A percentile compares a stretch with the other conserved stretches of the same genome.
Evolutionary conservation across 35 echinoderm and acorn worm species (phyloP).

Genomic region (Amphiura filiformis): DNA sequence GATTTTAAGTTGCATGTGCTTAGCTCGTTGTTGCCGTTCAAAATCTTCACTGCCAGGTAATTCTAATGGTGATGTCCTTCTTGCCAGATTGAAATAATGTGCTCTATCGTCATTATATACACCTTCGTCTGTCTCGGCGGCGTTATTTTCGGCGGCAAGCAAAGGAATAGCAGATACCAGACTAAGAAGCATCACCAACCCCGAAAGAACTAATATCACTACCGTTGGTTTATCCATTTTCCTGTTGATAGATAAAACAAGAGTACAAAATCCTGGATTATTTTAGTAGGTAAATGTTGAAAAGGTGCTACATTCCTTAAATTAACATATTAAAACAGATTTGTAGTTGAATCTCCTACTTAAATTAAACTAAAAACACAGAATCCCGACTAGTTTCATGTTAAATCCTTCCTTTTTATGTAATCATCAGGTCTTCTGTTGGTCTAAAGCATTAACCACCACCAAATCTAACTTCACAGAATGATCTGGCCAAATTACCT

Average conservation of each 20-base stretch:
- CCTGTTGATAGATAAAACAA: not conserved
- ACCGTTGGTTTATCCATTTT: not conserved
- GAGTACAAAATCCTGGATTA: not conserved
- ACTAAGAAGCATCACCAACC: not conserved
- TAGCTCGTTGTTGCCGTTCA: not conserved
- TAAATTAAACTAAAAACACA: no score
- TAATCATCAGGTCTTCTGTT: no score
- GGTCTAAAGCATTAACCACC: no score
- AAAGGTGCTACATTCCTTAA: no score
- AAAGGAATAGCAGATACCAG: not conserved
- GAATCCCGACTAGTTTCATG: no score
- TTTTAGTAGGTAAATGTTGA: no score
- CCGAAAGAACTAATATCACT: not conserved
- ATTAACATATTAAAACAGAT: no score
- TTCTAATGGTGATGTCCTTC: not conserved
- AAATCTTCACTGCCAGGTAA: not conserved
- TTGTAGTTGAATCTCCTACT: no score
- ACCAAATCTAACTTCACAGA: no score
- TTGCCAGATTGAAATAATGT: not conserved
- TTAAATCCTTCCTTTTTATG: no score
- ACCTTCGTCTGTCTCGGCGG: not conserved
- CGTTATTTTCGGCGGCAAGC: not conserved
- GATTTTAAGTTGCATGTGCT: constrained; percentile 3
- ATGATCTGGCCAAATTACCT: not conserved
- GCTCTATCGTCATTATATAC: not conserved